phyloP scores from a whole-genome alignment of 2,113 vertebrate species.

The Xiphophorus maculatus region DNA sequence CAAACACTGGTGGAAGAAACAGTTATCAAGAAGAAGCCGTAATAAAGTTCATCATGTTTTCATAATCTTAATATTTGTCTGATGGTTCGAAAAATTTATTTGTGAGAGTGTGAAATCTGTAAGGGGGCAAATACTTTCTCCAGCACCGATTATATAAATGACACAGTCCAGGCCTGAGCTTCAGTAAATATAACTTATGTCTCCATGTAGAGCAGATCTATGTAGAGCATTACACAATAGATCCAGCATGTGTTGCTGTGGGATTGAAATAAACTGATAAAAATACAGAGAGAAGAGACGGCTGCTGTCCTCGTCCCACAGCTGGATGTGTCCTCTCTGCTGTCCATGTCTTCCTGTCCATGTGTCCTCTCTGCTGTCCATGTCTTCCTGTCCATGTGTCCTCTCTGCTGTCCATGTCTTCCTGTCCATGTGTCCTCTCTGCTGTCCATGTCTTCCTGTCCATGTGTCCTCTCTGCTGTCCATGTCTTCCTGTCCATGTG shows the following conservation, averaged over 20 bases:
- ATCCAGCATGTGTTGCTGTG: constrained; percentile 14
- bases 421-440: not conserved
- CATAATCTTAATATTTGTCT: too few relatives aligned
- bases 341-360: not conserved
- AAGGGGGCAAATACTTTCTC: too few relatives aligned
- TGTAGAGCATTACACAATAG: constrained; percentile 21
- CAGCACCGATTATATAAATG: not conserved
- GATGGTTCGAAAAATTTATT: too few relatives aligned
- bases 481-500: not conserved
- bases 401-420: not conserved
- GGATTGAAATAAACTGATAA: constrained; percentile 46
- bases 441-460: not conserved
- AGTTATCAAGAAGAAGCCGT: too few relatives aligned
- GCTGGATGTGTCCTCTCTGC: not conserved
- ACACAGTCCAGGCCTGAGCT: not conserved
- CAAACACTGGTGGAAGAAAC: too few relatives aligned
- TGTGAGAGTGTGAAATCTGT: too few relatives aligned
- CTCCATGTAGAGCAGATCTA: constrained; percentile 14
- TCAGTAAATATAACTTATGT: constrained; percentile 47
- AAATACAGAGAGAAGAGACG: constrained; percentile 48
- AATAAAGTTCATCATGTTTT: too few relatives aligned
- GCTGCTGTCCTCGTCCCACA: constrained; percentile 27
- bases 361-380: not conserved
- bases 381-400: not conserved
- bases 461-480: not conserved